Evolutionary conservation across 1,140 invertebrate genomes (phyloP), one percentile per base, ranked within the genome.

Genomic region (Rhagoletis pomonella): DNA sequence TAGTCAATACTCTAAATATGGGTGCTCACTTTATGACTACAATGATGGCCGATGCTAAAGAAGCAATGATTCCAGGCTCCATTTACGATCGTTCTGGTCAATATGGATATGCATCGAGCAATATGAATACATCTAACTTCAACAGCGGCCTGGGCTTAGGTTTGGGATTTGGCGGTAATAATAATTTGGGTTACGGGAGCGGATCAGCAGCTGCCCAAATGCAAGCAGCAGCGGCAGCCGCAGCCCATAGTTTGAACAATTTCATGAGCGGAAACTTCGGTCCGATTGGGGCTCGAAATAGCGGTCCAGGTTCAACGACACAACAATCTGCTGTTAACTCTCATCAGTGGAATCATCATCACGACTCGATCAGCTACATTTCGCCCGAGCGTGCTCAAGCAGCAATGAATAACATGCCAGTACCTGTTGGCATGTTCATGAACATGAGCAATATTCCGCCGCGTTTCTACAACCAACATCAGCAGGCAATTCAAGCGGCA

Each of bases 11-110:
- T 1, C 95, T 97, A 44, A 99, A 99, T 93, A 98, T 98, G 3
- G 99, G 98, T 2, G 97, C 97, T 1, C 97, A 99, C 91, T 99
- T 99, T 90, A 99, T 99, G 98, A 97, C 97, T 17, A 99, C 97
- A 29, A 97, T 97, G 10, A 98, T 98, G 95, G 99, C 97, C 91
- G 97, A 98, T 93, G 97, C 97, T 4, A 94, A 97, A 86, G 97
- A 98, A 93, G 97, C 97, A 0, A 95, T 99, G 92, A 97, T 98
- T 47, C 98, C 98, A 0, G 96, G 96, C 1, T 96, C 95, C 58
- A 95, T 97, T 1, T 98, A 97, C 91, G 97, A 98, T 90, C 90
- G 92, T 39, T 90, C 90, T 92, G 96, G 93, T 5, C 90, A 93
- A 44, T 93, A 95, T 94, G 89, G 95, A 93, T 89, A 94, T 89